Conservation (phyloP, 2,113 vertebrate species). For the Ailurus styani region DNA sequence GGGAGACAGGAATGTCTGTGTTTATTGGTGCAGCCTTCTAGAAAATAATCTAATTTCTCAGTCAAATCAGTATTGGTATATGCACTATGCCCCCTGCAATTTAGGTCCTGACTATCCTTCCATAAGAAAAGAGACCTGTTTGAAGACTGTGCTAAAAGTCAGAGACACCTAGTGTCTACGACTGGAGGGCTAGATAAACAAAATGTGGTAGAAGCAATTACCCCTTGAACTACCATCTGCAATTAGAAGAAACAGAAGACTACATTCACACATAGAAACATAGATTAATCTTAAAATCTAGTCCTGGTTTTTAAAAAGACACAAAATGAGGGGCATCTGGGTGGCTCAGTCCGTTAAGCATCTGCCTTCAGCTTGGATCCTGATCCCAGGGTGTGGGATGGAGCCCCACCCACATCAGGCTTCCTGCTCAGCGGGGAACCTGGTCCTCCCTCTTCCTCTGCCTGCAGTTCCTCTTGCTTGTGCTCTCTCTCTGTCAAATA, state of each 20-base stretch:
- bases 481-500: not conserved
- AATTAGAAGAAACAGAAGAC: not conserved
- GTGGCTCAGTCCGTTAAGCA: not conserved
- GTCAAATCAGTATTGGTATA: not conserved
- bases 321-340: not conserved
- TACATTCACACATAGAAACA: not conserved
- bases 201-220: not conserved
- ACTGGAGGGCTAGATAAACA: not conserved
- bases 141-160: not conserved
- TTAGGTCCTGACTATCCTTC: not conserved
- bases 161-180: not conserved
- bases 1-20: not conserved
- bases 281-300: not conserved
- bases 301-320: not conserved
- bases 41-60: not conserved
- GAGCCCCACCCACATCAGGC: not conserved
- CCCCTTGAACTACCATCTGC: not conserved
- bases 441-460: not conserved
- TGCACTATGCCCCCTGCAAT: not conserved
- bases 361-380: not conserved
- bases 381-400: not conserved
- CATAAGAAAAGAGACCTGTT: not conserved
- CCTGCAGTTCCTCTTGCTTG: not conserved
- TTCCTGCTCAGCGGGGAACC: not conserved
- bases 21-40: not conserved